Base-by-base conservation (phyloP, 2,888 invertebrate species). In the Drosophila borealis region DNA sequence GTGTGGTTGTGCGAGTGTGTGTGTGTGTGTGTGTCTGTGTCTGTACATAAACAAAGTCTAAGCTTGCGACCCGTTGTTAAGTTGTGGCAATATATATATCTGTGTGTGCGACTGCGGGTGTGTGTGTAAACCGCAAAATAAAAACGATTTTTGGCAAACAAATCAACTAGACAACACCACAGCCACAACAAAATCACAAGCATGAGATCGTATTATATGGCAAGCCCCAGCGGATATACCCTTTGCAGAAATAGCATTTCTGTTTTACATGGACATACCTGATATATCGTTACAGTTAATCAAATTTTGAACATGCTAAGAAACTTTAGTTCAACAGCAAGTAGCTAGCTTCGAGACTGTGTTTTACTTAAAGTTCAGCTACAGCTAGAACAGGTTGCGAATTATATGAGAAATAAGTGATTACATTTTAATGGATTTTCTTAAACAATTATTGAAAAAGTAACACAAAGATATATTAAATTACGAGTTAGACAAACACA, bases 131-230 rank as follows among this genome's bases (percentile, higher is more conserved):
- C 68, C 81, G 66, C 86, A 83, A 77, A 81, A 78, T 80, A 83
- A 83, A 83, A 88, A 78, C 74, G 70, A 83, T 88, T 83, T 83
- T 81, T 78, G 72, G 75, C 78, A 86, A 88, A 88, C 87, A 83
- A 83, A 83, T 88, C 89, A 83, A 74, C 61, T 59, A 60, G 46
- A 79, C 56, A 72, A 69, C 46, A 60, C 56, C 61, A 66, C 29
- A 59, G 54, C 51, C 68, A 44, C 69, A 85, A 66, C 59, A 61
- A 63, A 56, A 63, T 53, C 64, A 51, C 50, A 34, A n/a, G 33
- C 21, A 39, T 29, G n/a, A 46, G 44, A 48, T 48, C 37, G 42
- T 49, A 14, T n/a, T 53, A 48, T 21, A 21, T 3, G n/a, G n/a
- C 36, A 57, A 19, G 49, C 45, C 41, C 50, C 70, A 68, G 51